A percentile compares a stretch with the other conserved stretches of the same genome.
Evolutionary conservation across 2,888 invertebrate species (phyloP).

Genomic region (Pecten maximus): DNA sequence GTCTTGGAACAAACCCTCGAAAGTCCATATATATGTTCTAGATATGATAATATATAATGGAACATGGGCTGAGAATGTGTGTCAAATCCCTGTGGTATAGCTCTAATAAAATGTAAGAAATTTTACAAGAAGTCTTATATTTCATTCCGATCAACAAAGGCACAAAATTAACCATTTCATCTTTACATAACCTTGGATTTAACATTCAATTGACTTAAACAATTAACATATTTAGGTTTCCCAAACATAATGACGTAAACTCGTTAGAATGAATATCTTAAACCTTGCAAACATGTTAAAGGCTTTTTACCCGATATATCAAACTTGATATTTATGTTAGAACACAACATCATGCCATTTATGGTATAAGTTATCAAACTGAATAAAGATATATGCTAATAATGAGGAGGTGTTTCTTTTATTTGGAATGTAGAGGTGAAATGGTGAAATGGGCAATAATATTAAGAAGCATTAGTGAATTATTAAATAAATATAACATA

Average conservation of each 20-base stretch:
- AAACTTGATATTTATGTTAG: not conserved
- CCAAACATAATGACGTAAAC: too few relatives aligned
- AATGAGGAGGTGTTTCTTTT: not conserved
- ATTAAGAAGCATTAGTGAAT: not conserved
- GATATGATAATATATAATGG: too few relatives aligned
- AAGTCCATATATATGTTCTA: too few relatives aligned
- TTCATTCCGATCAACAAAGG: not conserved
- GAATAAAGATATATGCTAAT: not conserved
- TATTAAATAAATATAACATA: not conserved
- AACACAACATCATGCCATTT: not conserved
- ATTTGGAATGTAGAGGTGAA: conserved; percentile 23
- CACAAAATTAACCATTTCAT: not conserved
- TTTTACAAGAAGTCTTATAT: not conserved
- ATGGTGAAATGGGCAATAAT: not conserved
- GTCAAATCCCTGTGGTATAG: too few relatives aligned
- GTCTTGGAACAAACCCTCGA: too few relatives aligned
- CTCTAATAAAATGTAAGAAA: not conserved
- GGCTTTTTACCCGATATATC: too few relatives aligned
- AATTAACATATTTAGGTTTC: too few relatives aligned
- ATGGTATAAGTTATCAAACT: not conserved
- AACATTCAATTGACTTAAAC: too few relatives aligned
- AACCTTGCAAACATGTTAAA: too few relatives aligned
- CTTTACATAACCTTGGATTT: not conserved
- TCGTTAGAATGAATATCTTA: too few relatives aligned
- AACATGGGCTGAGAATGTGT: too few relatives aligned